These are phyloP conservation scores for Didymodactylos carnosus DNA, from an alignment of 2,888 invertebrate species.

Conservation along the genomic window DNA sequence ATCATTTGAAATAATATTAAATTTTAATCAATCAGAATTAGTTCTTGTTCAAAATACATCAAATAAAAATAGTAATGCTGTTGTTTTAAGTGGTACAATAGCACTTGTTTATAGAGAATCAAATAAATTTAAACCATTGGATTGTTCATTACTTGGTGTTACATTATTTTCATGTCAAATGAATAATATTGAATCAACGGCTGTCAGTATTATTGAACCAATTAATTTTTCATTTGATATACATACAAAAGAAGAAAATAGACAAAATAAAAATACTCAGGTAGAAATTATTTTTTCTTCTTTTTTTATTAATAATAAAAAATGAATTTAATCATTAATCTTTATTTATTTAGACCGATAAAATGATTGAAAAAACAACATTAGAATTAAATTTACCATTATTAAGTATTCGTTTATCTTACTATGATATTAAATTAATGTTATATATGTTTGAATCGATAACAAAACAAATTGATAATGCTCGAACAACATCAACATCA, in stretches of 20 bases:
- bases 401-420: constrained; percentile 50
- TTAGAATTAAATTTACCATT: constrained; percentile 33
- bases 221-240: constrained; percentile 46
- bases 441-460: constrained; percentile 30
- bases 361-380: not conserved
- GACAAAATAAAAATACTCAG: no score
- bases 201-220: constrained; percentile 78
- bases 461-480: constrained; percentile 2
- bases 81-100: constrained; percentile 47
- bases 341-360: not conserved
- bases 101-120: not conserved
- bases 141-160: constrained; percentile 49
- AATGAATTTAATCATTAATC: constrained; percentile 4
- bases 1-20: constrained; percentile 64
- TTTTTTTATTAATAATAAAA: constrained; percentile 19
- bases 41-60: constrained; percentile 77
- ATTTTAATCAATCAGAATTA: constrained; percentile 80
- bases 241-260: constrained; percentile 16
- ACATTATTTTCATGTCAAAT: constrained; percentile 80
- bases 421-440: constrained; percentile 78
- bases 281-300: constrained; percentile 20
- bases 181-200: constrained; percentile 73
- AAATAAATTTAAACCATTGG: not conserved
- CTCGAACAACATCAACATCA: not conserved
- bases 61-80: constrained; percentile 69